A percentile compares a stretch with the other conserved stretches of the same genome.
phyloP scores from a whole-genome alignment of 2,888 invertebrate species.

The Drosophila demipolita region DNA sequence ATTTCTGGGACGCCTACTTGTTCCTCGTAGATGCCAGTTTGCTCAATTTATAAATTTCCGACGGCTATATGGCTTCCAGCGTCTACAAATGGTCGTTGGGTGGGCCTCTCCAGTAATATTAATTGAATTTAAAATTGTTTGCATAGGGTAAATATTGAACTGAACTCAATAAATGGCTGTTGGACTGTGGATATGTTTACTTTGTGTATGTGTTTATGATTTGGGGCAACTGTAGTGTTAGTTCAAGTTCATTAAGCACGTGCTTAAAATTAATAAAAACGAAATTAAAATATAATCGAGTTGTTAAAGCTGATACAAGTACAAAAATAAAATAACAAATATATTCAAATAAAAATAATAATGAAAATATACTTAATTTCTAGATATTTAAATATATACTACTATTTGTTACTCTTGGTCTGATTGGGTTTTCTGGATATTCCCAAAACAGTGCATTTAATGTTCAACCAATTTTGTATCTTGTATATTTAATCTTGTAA shows the following conservation, averaged over 20 bases:
- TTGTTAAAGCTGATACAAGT: no score
- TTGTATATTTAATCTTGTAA: background rate
- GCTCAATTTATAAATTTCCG: constrained; percentile 34
- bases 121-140: constrained; percentile 63
- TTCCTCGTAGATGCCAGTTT: constrained; percentile 1
- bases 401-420: background rate
- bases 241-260: background rate
- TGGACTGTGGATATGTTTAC: constrained; percentile 4
- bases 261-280: background rate
- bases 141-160: constrained; percentile 21
- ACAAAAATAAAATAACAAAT: background rate
- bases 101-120: constrained; percentile 19
- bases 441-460: no score
- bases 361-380: no score
- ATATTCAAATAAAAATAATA: background rate
- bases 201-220: constrained; percentile 14
- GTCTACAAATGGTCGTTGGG: constrained; percentile 1
- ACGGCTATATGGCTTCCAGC: constrained; percentile 15
- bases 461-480: background rate
- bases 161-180: constrained; percentile 4
- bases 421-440: background rate
- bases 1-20: constrained; percentile 15
- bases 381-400: background rate
- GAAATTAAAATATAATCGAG: no score
- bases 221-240: constrained; percentile 12